Conservation (phyloP, 2,113 vertebrate genomes). For the Zapus hudsonius region DNA sequence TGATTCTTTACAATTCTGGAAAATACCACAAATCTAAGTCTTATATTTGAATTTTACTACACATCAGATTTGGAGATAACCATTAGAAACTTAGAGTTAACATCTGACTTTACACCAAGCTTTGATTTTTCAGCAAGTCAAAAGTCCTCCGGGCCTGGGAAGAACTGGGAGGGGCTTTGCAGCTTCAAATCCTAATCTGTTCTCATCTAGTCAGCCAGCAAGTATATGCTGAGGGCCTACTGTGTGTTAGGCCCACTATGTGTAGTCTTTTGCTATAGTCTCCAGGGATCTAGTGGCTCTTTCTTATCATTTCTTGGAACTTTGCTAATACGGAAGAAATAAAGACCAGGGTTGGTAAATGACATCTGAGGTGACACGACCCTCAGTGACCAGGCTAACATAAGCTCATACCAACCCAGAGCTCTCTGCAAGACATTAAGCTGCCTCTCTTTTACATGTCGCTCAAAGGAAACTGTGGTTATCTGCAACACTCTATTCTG, state of each 20-base stretch:
- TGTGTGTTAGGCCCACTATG: background rate
- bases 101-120: background rate
- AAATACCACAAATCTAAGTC: conserved; percentile 10
- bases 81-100: background rate
- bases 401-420: background rate
- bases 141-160: background rate
- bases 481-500: background rate
- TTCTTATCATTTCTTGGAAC: conserved; percentile 1
- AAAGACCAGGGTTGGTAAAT: background rate
- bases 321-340: background rate
- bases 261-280: background rate
- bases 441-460: background rate
- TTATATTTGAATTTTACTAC: conserved; percentile 41
- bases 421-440: background rate
- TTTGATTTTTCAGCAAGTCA: conserved; percentile 19
- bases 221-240: background rate
- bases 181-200: conserved; percentile 15
- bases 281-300: background rate
- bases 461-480: background rate
- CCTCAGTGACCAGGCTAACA: background rate
- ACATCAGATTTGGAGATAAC: conserved; percentile 21
- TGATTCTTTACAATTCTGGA: background rate
- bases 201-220: background rate
- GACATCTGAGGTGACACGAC: background rate
- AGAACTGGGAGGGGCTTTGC: background rate